Conservation (phyloP, 2,113 vertebrate genomes). For the Oriolus oriolus region DNA sequence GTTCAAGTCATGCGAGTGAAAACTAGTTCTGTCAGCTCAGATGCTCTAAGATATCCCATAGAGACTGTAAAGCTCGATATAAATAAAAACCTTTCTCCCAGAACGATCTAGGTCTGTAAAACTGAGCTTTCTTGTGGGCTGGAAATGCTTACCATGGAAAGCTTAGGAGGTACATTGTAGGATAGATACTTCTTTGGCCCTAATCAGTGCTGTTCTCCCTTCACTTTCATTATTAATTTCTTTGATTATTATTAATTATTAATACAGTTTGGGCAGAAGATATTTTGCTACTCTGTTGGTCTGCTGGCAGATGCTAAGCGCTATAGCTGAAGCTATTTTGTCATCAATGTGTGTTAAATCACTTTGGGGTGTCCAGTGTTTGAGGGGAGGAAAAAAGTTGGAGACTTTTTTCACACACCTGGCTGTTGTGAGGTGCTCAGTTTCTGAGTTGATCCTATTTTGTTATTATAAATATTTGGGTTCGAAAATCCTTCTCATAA, state of each 20-base stretch:
- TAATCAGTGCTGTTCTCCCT: neutral
- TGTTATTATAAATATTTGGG: neutral
- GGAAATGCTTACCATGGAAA: neutral
- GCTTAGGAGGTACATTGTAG: neutral
- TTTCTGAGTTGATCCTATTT: neutral
- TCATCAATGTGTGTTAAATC: neutral
- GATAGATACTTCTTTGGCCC: neutral
- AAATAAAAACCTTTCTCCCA: neutral
- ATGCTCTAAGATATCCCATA: neutral
- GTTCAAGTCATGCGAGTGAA: neutral
- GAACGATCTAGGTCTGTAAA: neutral
- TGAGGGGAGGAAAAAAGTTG: neutral
- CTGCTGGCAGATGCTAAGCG: neutral
- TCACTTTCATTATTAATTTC: neutral
- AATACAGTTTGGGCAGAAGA: neutral
- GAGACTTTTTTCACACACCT: neutral
- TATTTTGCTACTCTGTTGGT: neutral
- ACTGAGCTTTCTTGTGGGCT: neutral
- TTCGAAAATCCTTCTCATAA: neutral
- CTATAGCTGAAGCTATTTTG: neutral
- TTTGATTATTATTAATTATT: neutral
- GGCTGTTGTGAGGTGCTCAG: neutral
- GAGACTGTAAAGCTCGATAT: neutral
- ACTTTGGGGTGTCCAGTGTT: neutral
- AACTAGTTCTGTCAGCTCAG: constrained; percentile 44